Percentiles rank a stretch among this genome's conserved stretches.
Evolutionary conservation across 2,113 vertebrate genomes (phyloP).

Genomic region (Rousettus leschenaultii): DNA sequence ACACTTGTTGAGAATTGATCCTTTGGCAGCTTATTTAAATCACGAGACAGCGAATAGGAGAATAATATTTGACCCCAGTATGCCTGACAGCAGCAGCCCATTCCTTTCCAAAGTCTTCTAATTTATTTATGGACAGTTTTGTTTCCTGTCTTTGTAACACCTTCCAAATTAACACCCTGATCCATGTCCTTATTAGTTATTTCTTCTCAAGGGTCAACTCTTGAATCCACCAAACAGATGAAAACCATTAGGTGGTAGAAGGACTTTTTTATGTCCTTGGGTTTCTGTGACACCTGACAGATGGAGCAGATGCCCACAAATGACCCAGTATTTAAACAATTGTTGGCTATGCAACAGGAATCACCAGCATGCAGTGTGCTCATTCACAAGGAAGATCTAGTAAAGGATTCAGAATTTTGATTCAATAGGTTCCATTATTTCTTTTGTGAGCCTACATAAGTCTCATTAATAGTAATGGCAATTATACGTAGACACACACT

Average conservation of each 20-base stretch:
- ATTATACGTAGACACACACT: slow-evolving; percentile 20
- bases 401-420: slow-evolving; percentile 61
- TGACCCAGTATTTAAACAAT: slow-evolving; percentile 60
- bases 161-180: slow-evolving; percentile 42
- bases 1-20: not conserved
- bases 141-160: slow-evolving; percentile 61
- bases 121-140: slow-evolving; percentile 26
- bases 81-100: not conserved
- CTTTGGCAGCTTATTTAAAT: not conserved
- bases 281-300: slow-evolving; percentile 61
- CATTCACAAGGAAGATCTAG: slow-evolving; percentile 46
- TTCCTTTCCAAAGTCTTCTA: not conserved
- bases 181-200: slow-evolving; percentile 55
- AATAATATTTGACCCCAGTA: not conserved
- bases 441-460: slow-evolving; percentile 42
- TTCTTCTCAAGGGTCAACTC: slow-evolving; percentile 37
- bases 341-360: slow-evolving; percentile 49
- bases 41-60: not conserved
- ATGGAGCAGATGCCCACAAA: slow-evolving; percentile 56
- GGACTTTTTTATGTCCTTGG: slow-evolving; percentile 28
- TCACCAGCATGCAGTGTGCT: slow-evolving; percentile 10
- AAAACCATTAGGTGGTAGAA: slow-evolving; percentile 62
- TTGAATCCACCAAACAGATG: slow-evolving; percentile 56
- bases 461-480: slow-evolving; percentile 55
- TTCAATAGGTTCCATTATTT: slow-evolving; percentile 63